These are phyloP conservation scores for Porites evermanni DNA, from an alignment of 92 coral and sea anemone genomes.

Conservation along the genomic window DNA sequence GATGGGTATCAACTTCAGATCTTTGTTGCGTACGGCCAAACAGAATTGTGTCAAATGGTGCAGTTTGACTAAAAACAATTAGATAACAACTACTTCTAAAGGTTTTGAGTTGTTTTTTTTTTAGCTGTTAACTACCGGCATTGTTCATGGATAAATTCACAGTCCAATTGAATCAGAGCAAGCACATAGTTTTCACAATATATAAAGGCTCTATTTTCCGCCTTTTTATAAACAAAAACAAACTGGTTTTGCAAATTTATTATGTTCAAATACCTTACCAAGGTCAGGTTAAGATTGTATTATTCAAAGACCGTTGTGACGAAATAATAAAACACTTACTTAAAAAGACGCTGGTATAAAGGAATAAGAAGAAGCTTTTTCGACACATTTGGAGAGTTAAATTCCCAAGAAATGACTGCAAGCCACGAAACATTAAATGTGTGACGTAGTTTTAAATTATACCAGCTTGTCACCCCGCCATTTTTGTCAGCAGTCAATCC, in stretches of 20 bases:
- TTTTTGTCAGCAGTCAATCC: background rate
- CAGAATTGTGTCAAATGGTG: background rate
- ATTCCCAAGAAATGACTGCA: background rate
- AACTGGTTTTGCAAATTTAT: conserved; percentile 21
- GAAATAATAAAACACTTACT: background rate
- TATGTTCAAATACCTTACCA: background rate
- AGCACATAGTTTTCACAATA: background rate
- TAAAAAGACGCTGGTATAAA: background rate
- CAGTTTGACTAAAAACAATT: background rate
- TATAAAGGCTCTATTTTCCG: background rate
- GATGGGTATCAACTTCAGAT: background rate
- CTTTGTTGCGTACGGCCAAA: background rate
- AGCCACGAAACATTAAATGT: background rate
- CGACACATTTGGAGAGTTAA: background rate
- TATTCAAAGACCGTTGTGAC: background rate
- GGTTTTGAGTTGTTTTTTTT: too few species aligned
- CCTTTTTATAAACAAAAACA: background rate
- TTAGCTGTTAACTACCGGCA: too few species aligned
- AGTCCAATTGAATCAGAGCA: background rate
- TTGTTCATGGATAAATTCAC: background rate
- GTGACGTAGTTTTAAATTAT: conserved; percentile 23
- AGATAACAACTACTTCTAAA: too few species aligned
- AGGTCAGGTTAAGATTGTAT: too few species aligned
- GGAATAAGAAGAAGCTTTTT: background rate
- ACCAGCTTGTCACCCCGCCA: background rate